Evolutionary conservation across 2,797 vertebrate species (phyloP).

Genomic region (Synanceia verrucosa): DNA sequence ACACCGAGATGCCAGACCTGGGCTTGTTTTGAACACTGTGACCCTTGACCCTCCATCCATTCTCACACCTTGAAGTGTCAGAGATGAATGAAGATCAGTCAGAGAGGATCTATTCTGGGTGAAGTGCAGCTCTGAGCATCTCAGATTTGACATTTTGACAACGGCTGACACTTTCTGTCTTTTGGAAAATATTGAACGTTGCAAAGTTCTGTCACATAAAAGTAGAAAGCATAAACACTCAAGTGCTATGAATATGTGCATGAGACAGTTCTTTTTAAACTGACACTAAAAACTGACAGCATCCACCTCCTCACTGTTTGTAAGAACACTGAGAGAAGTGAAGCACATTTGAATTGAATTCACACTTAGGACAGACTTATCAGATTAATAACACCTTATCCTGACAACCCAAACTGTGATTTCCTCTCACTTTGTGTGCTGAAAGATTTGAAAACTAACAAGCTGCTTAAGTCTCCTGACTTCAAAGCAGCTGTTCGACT

Average conservation of each 20-base stretch:
- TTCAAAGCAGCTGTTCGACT: slow-evolving; percentile 58
- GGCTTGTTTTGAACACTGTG: slow-evolving; percentile 35
- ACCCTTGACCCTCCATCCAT: slow-evolving; percentile 46
- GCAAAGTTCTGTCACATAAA: background rate
- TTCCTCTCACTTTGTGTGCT: slow-evolving; percentile 44
- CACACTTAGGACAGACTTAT: slow-evolving; percentile 30
- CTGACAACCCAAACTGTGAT: slow-evolving; percentile 51
- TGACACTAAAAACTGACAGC: background rate
- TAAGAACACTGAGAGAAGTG: background rate
- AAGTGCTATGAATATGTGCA: background rate
- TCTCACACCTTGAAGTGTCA: slow-evolving; percentile 44
- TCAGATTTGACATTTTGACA: slow-evolving; percentile 41
- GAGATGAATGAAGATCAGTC: slow-evolving; percentile 49
- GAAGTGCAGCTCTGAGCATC: background rate
- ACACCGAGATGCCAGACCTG: slow-evolving; percentile 19
- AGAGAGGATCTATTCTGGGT: slow-evolving; percentile 49
- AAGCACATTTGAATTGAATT: slow-evolving; percentile 42
- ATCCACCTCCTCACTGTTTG: slow-evolving; percentile 8
- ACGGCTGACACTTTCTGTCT: background rate
- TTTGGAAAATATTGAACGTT: background rate
- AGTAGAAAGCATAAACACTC: background rate
- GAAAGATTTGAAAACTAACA: slow-evolving; percentile 58
- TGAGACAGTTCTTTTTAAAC: background rate
- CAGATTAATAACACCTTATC: slow-evolving; percentile 45
- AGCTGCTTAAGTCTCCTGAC: slow-evolving; percentile 55